phyloP scores from a whole-genome alignment of 2,113 vertebrate genomes.

The Scatophagus argus region DNA sequence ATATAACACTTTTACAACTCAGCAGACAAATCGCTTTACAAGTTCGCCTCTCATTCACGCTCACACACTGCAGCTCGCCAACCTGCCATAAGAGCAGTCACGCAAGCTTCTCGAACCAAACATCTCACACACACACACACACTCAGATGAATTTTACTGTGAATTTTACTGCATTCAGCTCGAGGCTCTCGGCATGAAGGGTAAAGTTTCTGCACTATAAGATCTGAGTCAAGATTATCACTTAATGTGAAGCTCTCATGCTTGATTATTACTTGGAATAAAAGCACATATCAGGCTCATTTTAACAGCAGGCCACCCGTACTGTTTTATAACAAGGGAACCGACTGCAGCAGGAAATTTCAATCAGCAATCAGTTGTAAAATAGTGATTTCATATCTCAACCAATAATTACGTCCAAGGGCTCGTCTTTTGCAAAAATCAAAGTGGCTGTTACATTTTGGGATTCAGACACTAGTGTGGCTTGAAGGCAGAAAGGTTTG shows the following conservation, averaged over 20 bases:
- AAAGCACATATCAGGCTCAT: constrained; percentile 4
- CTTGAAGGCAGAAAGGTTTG: constrained; percentile 18
- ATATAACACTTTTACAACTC: no score
- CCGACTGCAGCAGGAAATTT: constrained; percentile 40
- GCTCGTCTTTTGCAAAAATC: constrained; percentile 16
- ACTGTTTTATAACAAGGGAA: neutral
- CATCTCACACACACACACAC: neutral
- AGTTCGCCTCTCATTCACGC: no score
- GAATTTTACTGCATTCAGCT: neutral
- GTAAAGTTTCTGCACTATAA: neutral
- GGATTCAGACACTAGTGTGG: constrained; percentile 5
- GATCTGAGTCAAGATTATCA: constrained; percentile 16
- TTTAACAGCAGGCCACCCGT: constrained; percentile 6
- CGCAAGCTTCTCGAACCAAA: no score
- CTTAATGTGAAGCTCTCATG: constrained; percentile 10
- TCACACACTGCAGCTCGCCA: no score
- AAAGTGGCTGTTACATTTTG: constrained; percentile 17
- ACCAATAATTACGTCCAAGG: constrained; percentile 11
- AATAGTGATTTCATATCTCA: constrained; percentile 49
- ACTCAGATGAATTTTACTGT: no score
- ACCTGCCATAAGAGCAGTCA: neutral
- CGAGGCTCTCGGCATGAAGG: neutral
- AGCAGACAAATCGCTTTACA: no score
- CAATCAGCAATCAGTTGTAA: constrained; percentile 47
- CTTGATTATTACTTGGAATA: constrained; percentile 54